These are phyloP conservation scores for Glossosoma conforme DNA, from an alignment of 1,140 invertebrate species.

Conservation along the genomic window DNA sequence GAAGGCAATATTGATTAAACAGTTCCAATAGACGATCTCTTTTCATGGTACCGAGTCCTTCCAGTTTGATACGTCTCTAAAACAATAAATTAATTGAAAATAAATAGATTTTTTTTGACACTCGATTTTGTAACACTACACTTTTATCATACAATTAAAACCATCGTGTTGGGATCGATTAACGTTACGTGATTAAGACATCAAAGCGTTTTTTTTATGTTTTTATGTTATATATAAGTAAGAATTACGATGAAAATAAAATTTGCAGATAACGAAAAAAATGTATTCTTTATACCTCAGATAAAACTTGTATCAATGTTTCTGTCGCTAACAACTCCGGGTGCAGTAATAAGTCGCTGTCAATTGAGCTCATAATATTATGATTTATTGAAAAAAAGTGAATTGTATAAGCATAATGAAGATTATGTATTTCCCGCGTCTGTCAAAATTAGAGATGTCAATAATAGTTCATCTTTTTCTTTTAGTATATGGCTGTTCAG, in stretches of 20 bases:
- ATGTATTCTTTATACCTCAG: slow-evolving; percentile 8
- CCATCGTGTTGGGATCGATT: too few species aligned
- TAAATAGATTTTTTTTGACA: too few species aligned
- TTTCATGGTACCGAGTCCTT: slow-evolving; percentile 10
- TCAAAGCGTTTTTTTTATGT: too few species aligned
- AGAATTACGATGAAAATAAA: not conserved
- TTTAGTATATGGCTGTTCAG: too few species aligned
- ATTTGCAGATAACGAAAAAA: not conserved
- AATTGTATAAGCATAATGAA: too few species aligned
- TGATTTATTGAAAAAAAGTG: too few species aligned
- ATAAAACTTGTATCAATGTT: slow-evolving; percentile 15
- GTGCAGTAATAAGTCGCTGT: slow-evolving; percentile 11
- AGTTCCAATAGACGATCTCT: slow-evolving; percentile 16
- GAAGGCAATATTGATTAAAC: slow-evolving; percentile 20
- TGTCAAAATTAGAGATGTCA: too few species aligned
- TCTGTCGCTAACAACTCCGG: slow-evolving; percentile 17
- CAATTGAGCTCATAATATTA: too few species aligned
- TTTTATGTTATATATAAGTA: slow-evolving; percentile 5
- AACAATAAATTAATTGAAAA: slow-evolving; percentile 4
- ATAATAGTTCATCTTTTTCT: too few species aligned
- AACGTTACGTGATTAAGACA: too few species aligned
- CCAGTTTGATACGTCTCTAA: slow-evolving; percentile 20
- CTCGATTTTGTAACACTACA: not conserved
- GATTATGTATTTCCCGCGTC: too few species aligned
- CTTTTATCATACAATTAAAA: not conserved